Evolutionary conservation across 2,113 vertebrate genomes (phyloP), one percentile per base, ranked within the genome.

Genomic region (Noctilio leporinus): DNA sequence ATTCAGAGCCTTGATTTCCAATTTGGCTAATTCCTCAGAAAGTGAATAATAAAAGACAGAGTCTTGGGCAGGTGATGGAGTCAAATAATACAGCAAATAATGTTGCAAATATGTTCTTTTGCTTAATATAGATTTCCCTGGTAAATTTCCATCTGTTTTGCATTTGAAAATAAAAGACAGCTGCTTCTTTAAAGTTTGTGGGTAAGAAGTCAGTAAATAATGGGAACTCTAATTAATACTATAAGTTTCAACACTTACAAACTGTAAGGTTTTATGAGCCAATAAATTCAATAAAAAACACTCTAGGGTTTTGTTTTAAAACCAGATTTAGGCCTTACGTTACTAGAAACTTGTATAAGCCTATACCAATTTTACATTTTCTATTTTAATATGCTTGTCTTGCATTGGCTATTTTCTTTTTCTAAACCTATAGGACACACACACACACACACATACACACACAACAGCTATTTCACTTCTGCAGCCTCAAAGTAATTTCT

Each of bases 121-220:
- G 65, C 73, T 95, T 87, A 90, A 83, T 73, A 77, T 69, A 73
- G n/a, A 92, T 64, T 96, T 95, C 35, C 73, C 47, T 77, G 57
- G 65, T 57, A 93, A 55, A 89, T 96, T 97, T 94, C 65, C 84
- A 95, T 96, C 73, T 62, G 45, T 53, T 97, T 95, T 95, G 69
- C 65, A 86, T 93, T 95, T 95, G 87, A 95, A 95, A 95, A 89
- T 93, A 86, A 92, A 88, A 90, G 38, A 88, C 45, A 92, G 70
- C 19, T 92, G 70, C 43, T 82, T 69, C 82, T 94, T 91, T 86
- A 69, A 92, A 62, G 76, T 84, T 19, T 53, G 72, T 55, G 93
- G 95, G 64, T 90, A 92, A 93, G 33, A 92, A 84, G 86, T 70
- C 83, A 97, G 70, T 47, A 94, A 94, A 91, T 62, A 77, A 96